Percentiles rank a stretch among this genome's conserved stretches.
These are phyloP conservation scores for Tragelaphus imberbis DNA, from an alignment of 2,113 vertebrate species.

Conservation along the genomic window DNA sequence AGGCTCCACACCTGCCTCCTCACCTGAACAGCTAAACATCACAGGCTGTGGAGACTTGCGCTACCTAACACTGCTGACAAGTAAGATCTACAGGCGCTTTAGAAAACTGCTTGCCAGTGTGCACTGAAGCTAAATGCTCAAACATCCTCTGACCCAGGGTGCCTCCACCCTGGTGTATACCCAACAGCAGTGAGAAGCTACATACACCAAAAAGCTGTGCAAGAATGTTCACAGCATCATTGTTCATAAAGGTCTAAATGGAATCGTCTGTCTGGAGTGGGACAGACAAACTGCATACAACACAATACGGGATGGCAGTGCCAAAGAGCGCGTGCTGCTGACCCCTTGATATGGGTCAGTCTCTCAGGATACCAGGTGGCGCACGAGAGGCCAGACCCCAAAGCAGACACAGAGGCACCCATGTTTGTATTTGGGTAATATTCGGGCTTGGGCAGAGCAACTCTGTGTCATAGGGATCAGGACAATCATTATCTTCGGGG, in stretches of 20 bases:
- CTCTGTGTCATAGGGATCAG: not conserved
- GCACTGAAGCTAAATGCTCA: accelerated
- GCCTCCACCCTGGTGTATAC: not conserved
- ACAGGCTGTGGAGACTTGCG: accelerated
- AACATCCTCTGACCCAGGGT: not conserved
- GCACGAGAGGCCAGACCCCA: accelerated
- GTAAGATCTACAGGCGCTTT: accelerated
- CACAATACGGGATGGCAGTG: accelerated
- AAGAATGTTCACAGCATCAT: not conserved
- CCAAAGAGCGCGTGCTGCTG: accelerated
- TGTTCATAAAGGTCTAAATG: not conserved
- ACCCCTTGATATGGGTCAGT: accelerated
- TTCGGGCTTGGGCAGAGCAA: no score
- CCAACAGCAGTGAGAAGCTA: not conserved
- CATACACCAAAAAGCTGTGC: not conserved
- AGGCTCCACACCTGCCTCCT: accelerated
- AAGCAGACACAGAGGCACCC: accelerated
- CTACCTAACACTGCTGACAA: accelerated
- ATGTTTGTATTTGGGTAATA: accelerated
- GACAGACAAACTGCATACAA: accelerated
- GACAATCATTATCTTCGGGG: not conserved
- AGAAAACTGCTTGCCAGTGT: not conserved
- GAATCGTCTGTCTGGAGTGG: not conserved
- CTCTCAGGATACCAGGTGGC: accelerated
- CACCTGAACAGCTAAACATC: not conserved